Evolutionary conservation across 2,113 vertebrate genomes (phyloP), one percentile per base, ranked within the genome.

Genomic region (Indicator indicator): DNA sequence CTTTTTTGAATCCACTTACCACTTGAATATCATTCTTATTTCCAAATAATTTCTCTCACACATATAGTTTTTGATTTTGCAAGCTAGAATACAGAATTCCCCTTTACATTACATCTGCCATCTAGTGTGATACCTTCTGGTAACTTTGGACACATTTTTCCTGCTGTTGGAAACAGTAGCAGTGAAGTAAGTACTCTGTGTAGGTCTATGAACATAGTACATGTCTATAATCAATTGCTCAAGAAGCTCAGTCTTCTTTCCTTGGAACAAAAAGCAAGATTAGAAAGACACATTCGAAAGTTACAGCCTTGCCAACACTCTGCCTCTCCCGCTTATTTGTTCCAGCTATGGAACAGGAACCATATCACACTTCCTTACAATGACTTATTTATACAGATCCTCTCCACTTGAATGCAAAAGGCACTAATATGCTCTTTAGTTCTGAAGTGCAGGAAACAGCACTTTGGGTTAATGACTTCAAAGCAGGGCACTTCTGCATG

Each of bases 391-490:
- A 88, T 62, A 82, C 33, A 75, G 79, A 67, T 77, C 67, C 63
- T 93, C 62, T 85, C 70, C 68, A 74, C 91, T 95, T 56, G 17
- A 94, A 89, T 48, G 72, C 42, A 83, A 83, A 95, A 94, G 68
- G 46, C 73, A 91, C n/a, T 91, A 78, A 71, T 54, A 77, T 2
- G 54, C 79, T 93, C 76, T 93, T 88, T 40, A 81, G 55, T 65
- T 86, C 62, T 83, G 28, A 88, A 95, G 76, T 83, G 72, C 72
- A 96, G 94, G 93, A 94, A 96, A 44, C 38, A 52, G 72, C 56
- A 90, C 81, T 95, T 88, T 0, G 4, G 12, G 27, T 69, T 78
- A 69, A 75, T 69, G 92, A 63, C 73, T 94, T 96, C 90, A 90
- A 90, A 95, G 65, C 13, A 94, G 21, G 8, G 59, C 38, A 78